Conservation (phyloP, 2,888 invertebrate species). For the Cheilosia pagana region DNA sequence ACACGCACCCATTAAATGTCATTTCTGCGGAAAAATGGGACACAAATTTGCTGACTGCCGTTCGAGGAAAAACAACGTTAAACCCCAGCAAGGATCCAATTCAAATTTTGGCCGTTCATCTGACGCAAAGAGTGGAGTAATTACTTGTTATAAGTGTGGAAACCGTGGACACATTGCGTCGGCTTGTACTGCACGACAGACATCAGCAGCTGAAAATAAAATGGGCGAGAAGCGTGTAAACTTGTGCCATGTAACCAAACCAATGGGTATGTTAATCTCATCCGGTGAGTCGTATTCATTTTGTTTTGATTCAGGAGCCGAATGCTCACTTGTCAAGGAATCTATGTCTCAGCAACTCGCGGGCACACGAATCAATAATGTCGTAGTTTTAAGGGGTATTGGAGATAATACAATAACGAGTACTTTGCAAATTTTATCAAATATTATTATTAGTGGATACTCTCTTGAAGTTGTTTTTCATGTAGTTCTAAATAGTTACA, state of each 20-base stretch:
- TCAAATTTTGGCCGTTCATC: neutral
- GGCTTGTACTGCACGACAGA: constrained; percentile 21
- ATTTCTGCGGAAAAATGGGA: constrained; percentile 65
- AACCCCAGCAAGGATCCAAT: constrained; percentile 4
- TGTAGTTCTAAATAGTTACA: constrained; percentile 32
- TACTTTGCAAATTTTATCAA: constrained; percentile 33
- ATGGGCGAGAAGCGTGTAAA: constrained; percentile 58
- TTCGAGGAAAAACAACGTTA: constrained; percentile 30
- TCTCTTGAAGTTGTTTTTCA: constrained; percentile 38
- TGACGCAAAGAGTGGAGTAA: constrained; percentile 14
- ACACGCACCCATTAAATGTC: constrained; percentile 36
- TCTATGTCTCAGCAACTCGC: constrained; percentile 49
- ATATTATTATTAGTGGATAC: constrained; percentile 43
- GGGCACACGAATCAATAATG: constrained; percentile 53
- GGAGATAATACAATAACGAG: constrained; percentile 43
- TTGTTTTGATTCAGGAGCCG: constrained; percentile 53
- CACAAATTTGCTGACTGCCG: constrained; percentile 58
- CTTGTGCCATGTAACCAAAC: constrained; percentile 59
- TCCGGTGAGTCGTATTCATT: constrained; percentile 53
- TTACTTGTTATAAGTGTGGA: constrained; percentile 60
- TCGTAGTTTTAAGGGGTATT: constrained; percentile 59
- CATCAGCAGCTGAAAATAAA: constrained; percentile 37
- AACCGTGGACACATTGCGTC: constrained; percentile 51
- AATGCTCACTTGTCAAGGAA: constrained; percentile 62
- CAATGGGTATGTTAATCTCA: constrained; percentile 49